Conservation (phyloP, 2,113 vertebrate genomes). For the Neodon shergylaensis region DNA sequence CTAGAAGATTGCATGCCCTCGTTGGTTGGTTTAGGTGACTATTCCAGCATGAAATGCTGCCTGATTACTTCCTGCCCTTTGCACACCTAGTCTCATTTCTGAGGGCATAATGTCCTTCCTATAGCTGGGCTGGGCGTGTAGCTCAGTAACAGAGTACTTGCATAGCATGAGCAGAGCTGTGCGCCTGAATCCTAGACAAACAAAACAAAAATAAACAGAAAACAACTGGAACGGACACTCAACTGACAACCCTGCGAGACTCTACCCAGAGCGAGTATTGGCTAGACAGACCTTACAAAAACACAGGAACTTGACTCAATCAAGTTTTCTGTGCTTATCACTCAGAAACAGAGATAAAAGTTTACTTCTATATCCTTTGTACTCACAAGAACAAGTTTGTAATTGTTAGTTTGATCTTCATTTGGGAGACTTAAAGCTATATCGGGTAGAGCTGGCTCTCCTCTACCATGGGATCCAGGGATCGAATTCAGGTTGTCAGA, state of each 20-base stretch:
- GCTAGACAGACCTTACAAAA: neutral
- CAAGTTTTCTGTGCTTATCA: slow-evolving; percentile 22
- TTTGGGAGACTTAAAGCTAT: slow-evolving; percentile 33
- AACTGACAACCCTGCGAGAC: neutral
- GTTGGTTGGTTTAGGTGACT: neutral
- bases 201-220: neutral
- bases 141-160: neutral
- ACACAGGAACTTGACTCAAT: neutral
- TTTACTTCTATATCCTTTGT: neutral
- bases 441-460: neutral
- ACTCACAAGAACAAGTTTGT: neutral
- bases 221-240: neutral
- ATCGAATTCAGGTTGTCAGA: neutral
- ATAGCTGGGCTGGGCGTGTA: no score
- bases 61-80: neutral
- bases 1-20: neutral
- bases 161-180: neutral
- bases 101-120: neutral
- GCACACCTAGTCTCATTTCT: neutral
- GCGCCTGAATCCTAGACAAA: neutral
- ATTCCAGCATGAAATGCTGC: neutral
- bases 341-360: slow-evolving; percentile 28
- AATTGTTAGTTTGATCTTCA: slow-evolving; percentile 6
- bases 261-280: neutral
- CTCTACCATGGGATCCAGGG: neutral